These are phyloP conservation scores for Melinaea marsaeus DNA, from an alignment of 2,888 invertebrate genomes.

Conservation along the genomic window DNA sequence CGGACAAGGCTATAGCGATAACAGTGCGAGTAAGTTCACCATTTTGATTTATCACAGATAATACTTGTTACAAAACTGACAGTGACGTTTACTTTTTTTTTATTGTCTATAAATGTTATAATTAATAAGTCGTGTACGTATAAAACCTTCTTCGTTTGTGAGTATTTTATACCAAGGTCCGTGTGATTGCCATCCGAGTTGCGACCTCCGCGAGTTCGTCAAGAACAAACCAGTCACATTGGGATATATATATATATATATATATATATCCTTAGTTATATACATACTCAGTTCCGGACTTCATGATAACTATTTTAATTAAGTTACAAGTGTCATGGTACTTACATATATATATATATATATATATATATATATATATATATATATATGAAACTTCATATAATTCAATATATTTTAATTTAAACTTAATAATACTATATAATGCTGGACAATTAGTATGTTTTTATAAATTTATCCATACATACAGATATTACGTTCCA, in stretches of 20 bases:
- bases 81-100: not conserved
- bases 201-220: not conserved
- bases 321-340: too few species aligned
- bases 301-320: too few species aligned
- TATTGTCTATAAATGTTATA: not conserved
- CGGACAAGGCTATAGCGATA: constrained; percentile 34
- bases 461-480: not conserved
- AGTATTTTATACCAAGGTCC: constrained; percentile 5
- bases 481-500: constrained; percentile 22
- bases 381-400: too few species aligned
- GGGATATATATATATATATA: not conserved
- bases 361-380: too few species aligned
- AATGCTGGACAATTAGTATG: not conserved
- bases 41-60: not conserved
- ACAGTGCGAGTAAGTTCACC: constrained; percentile 2
- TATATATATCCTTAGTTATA: too few species aligned
- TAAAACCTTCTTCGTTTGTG: constrained; percentile 5
- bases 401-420: too few species aligned
- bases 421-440: too few species aligned
- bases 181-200: constrained; percentile 5
- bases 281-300: too few species aligned
- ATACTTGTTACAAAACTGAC: not conserved
- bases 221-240: constrained; percentile 5
- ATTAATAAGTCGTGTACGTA: not conserved
- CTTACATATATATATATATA: too few species aligned